Evolutionary conservation across 2,797 vertebrate genomes (phyloP), one percentile per base, ranked within the genome.

Genomic region (Sebastes baramenuke): DNA sequence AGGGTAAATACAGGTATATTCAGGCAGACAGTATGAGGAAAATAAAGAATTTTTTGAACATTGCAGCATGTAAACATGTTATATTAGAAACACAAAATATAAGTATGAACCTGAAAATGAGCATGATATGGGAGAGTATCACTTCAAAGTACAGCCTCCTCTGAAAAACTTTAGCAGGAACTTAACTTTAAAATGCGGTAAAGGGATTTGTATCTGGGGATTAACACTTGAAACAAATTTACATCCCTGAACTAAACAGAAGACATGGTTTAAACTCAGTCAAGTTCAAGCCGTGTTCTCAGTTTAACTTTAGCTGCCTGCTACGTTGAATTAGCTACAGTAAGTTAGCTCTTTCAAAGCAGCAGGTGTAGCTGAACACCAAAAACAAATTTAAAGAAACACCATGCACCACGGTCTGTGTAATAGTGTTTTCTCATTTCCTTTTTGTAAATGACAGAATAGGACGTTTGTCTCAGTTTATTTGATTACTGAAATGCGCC

Each of bases 1-100:
- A 6, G 13, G 0, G 12, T 38, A 2, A 38, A 38, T 5, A 14
- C 36, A 38, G 36, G 0, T 38, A 0, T 38, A 38, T 38, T 38
- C 12, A 38, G 36, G 0, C 36, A 0, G 36, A 38, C 36, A 38
- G 12, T 1, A 38, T 0, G 36, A 38, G 0, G 36, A 38, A 38
- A 38, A 38, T 38, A 13, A 38, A 38, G 0, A 38, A 10, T 0
- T 2, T 36, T 29, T 29, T 34, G 3, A 34, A 34, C 34, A 38
- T 38, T 38, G 5, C 36, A 38, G 36, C 36, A 38, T 38, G 36
- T 38, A 38, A 38, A 38, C 36, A 6, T 38, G 36, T 38, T 38
- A 0, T 38, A 38, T 0, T 38, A 38, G 10, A 38, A 38, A 38
- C 36, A 38, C 13, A 38, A 14, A 38, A 38, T 38, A 38, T 13